A percentile compares a stretch with the other conserved stretches of the same genome.
Conservation (phyloP, 2,797 vertebrate species). For the Atherinosoma microstoma region DNA sequence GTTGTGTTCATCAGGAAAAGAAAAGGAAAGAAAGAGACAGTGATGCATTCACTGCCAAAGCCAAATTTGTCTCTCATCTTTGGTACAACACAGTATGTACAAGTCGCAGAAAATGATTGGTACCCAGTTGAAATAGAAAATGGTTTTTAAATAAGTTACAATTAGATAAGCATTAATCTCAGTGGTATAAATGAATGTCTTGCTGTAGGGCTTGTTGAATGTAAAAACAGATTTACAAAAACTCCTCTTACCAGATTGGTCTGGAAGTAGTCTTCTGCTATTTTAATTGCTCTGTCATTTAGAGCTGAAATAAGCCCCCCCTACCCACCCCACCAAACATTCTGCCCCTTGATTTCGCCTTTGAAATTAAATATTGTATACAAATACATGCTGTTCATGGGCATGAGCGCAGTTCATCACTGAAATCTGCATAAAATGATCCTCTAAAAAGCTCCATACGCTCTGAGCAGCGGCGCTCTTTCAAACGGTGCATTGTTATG, state of each 20-base stretch:
- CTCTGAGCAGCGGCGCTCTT: conserved; percentile 73
- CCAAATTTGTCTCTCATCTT: conserved; percentile 48
- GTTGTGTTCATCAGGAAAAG: conserved; percentile 18
- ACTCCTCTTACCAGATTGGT: conserved; percentile 87
- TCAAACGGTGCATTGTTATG: conserved; percentile 69
- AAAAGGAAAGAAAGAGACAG: conserved; percentile 16
- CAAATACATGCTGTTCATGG: conserved; percentile 80
- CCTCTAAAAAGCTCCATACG: conserved; percentile 77
- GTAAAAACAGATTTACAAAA: conserved; percentile 90
- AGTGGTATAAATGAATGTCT: conserved; percentile 89
- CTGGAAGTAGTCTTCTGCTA: conserved; percentile 82
- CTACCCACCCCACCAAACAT: conserved; percentile 36
- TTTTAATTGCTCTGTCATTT: conserved; percentile 89
- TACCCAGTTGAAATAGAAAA: conserved; percentile 87
- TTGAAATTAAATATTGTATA: conserved; percentile 85
- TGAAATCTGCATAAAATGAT: conserved; percentile 82
- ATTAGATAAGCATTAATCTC: conserved; percentile 92
- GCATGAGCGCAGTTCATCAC: conserved; percentile 76
- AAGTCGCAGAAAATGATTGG: conserved; percentile 85
- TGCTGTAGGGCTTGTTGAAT: conserved; percentile 90
- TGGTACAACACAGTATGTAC: conserved; percentile 60
- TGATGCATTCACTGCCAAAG: conserved; percentile 53
- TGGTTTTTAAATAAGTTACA: conserved; percentile 93
- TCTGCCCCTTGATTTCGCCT: conserved; percentile 80
- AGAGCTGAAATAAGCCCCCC: conserved; percentile 78